Conservation (phyloP, 1,140 invertebrate genomes). For the Microplitis mediator region DNA sequence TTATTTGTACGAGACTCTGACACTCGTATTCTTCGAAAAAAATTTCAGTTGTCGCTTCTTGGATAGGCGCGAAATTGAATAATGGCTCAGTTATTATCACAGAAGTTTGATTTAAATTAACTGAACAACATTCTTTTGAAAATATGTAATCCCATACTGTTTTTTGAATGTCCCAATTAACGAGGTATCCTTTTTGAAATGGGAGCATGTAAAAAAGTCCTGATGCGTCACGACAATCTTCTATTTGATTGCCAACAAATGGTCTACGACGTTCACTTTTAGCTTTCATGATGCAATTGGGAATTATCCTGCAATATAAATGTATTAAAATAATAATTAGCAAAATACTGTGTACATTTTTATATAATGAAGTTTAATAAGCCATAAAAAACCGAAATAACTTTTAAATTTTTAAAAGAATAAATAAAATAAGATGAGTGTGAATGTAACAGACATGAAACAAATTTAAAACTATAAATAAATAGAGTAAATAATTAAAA, state of each 20-base stretch:
- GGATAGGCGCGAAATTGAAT: constrained; percentile 91
- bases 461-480: too few species aligned
- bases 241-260: constrained; percentile 92
- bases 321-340: constrained; percentile 23
- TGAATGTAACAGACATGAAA: too few species aligned
- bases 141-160: constrained; percentile 97
- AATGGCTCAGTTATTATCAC: constrained; percentile 93
- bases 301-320: constrained; percentile 71
- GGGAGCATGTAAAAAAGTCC: constrained; percentile 93
- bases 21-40: constrained; percentile 98
- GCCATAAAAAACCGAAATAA: not conserved
- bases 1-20: constrained; percentile 80
- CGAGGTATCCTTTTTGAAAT: constrained; percentile 93
- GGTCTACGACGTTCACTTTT: constrained; percentile 92
- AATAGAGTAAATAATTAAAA: too few species aligned
- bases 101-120: constrained; percentile 77
- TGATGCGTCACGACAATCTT: constrained; percentile 95
- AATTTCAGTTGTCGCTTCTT: constrained; percentile 93
- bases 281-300: constrained; percentile 98
- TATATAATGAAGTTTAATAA: not conserved
- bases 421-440: not conserved
- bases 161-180: constrained; percentile 96
- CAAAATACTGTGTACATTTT: not conserved
- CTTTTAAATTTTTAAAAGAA: not conserved
- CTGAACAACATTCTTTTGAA: constrained; percentile 83